Evolutionary conservation across 2,113 vertebrate genomes (phyloP).

Genomic region (Aegithalos caudatus): DNA sequence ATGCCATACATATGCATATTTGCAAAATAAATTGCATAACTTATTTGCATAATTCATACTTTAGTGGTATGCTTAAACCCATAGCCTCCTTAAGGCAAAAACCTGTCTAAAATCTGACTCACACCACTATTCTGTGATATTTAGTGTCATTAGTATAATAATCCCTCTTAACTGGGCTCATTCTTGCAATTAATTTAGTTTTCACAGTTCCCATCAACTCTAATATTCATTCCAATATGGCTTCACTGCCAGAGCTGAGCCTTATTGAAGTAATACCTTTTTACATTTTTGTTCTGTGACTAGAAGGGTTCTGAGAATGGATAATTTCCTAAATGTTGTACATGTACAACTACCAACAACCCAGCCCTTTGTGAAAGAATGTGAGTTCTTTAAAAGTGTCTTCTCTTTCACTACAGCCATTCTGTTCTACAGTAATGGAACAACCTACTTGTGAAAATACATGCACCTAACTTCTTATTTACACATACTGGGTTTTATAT

Average conservation of each 20-base stretch:
- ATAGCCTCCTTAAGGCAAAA: not conserved
- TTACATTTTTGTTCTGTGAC: not conserved
- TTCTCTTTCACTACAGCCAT: not conserved
- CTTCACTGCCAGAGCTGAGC: conserved; percentile 2
- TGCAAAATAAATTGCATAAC: not conserved
- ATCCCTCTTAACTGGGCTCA: not conserved
- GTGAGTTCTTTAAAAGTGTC: not conserved
- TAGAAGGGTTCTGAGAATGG: conserved; percentile 42
- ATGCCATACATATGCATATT: not conserved
- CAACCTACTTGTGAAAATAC: not conserved
- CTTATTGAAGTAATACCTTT: conserved; percentile 33
- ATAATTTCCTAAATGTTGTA: not conserved
- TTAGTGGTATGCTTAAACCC: not conserved
- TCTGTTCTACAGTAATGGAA: not conserved
- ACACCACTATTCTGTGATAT: not conserved
- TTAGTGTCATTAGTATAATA: conserved; percentile 24
- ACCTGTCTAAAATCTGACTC: not conserved
- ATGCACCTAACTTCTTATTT: not conserved
- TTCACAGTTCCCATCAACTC: conserved; percentile 26
- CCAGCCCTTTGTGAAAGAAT: conserved; percentile 7
- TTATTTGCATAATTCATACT: not conserved
- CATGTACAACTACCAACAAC: not conserved
- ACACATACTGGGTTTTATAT: not conserved
- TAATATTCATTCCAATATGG: not conserved
- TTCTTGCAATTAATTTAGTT: conserved; percentile 29